Evolutionary conservation across 2,888 invertebrate species (phyloP).

Genomic region (Coleophora flavipennella): DNA sequence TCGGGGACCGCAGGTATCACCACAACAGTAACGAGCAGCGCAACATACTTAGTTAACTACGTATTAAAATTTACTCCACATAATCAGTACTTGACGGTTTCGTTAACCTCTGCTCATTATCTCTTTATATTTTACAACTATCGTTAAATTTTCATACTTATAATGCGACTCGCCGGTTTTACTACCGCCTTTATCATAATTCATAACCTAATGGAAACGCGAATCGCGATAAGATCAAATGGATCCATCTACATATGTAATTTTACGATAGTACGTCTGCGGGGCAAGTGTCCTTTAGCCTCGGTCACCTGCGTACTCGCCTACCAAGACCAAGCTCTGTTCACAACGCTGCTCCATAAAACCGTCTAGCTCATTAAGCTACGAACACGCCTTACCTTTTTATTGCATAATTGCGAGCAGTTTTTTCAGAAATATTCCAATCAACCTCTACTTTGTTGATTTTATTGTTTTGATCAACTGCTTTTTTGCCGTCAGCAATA

Average conservation of each 20-base stretch:
- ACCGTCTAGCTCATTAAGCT: slow-evolving; percentile 57
- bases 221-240: slow-evolving; percentile 28
- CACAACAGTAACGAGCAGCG: too few relatives aligned
- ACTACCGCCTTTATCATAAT: slow-evolving; percentile 29
- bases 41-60: too few relatives aligned
- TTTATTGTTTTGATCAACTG: slow-evolving; percentile 33
- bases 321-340: slow-evolving; percentile 37
- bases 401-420: slow-evolving; percentile 52
- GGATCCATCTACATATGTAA: slow-evolving; percentile 49
- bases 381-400: slow-evolving; percentile 34
- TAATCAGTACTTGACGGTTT: too few relatives aligned
- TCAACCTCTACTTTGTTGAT: slow-evolving; percentile 33
- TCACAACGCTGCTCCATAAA: slow-evolving; percentile 41
- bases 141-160: slow-evolving; percentile 17
- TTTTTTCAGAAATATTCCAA: slow-evolving; percentile 29
- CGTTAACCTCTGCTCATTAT: too few relatives aligned
- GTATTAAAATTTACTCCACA: slow-evolving; percentile 1
- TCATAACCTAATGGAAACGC: slow-evolving; percentile 28
- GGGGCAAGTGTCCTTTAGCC: slow-evolving; percentile 56
- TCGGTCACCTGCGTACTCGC: slow-evolving; percentile 30
- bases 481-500: slow-evolving; percentile 29
- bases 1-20: too few relatives aligned
- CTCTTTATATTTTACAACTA: slow-evolving; percentile 21
- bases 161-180: slow-evolving; percentile 24
- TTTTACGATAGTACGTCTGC: slow-evolving; percentile 46